Base-by-base conservation (phyloP, 2,888 invertebrate genomes). In the Lymantria monacha region DNA sequence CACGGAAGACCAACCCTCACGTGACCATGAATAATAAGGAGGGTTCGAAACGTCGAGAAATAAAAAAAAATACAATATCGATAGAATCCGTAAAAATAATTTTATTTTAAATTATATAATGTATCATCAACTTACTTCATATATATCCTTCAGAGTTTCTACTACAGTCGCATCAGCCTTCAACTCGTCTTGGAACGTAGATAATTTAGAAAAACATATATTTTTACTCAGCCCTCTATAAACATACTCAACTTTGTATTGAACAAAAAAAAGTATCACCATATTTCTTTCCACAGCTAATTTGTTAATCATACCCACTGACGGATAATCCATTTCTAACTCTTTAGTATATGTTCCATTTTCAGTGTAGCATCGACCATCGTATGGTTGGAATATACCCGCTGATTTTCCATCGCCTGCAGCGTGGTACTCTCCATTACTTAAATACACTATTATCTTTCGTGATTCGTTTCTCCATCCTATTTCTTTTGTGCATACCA, bases 391-490 rank as follows among this genome's bases (percentile, higher is more conserved):
- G 30, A 94, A 87, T 30, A 95, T 92, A 0, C 95, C 95, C 0
- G 92, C 94, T 36, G 93, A 79, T 85, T 94, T 94, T 42, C 96
- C 97, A 76, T 97, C 96, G 0, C 96, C 96, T 22, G 96, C 96
- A 62, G 86, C 81, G 76, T 97, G 97, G 71, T 95, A 97, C 3
- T 92, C 87, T 1, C 94, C 95, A 78, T 97, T 95, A 0, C 96
- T 96, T 0, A 96, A 93, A 63, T 96, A 94, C 0, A 97, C 92
- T 40, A 97, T 78, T 63, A 97, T 93, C 80, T 95, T 95, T 53
- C 96, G 91, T 0, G 96, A 95, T 47, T 94, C 92, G 0, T 92
- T 79, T 61, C 97, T 88, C 98, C 98, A 98, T 11, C 95, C 95
- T 65, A 97, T 95, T 63, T 93, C 81, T 11, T 94, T 68, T 59